Base-by-base conservation (phyloP, 2,888 invertebrate species). In the Scaeva pyrastri region DNA sequence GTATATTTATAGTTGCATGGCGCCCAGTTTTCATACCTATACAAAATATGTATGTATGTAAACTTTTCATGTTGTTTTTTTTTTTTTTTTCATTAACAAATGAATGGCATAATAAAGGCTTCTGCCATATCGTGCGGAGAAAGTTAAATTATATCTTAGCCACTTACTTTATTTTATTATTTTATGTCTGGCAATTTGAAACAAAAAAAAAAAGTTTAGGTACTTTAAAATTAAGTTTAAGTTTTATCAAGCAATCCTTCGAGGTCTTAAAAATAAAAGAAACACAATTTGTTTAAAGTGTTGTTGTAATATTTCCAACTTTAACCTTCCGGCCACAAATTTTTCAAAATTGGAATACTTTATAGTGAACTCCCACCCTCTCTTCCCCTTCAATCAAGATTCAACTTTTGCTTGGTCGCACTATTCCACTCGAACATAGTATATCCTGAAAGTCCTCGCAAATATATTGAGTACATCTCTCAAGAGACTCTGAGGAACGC, bases 141-240 rank as follows among this genome's bases (percentile, higher is more conserved):
- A 62, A 62, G 41, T 41, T 62, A 23, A 62, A 43, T 41, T 62
- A 39, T 48, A 58, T 43, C 23, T 23, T 23, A 62, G 41, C 41
- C 8, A 23, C 60, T 62, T 62, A 39, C 21, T 55, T 10, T 55
- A n/a, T 43, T 43, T n/a, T 50, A n/a, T 58, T 58, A 14, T 21
- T 58, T 58, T 19, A 58, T 39, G 39, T 39, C 21, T 31, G 31
- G 11, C 56, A 36, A 56, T 52, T 52, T 52, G 2, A 7, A 23
- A 14, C 14, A 12, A 23, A 23, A 45, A 16, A 16, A 2, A 6
- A 6, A 23, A 14, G 2, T 2, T 43, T 12, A n/a, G n/a, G n/a
- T n/a, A n/a, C 12, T 12, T 14, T 5, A 43, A 5, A 43, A 14
- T 4, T 14, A 12, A 12, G 43, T 14, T n/a, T 43, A 43, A 43